A percentile compares a stretch with the other conserved stretches of the same genome.
These are phyloP conservation scores for Pholis gunnellus DNA, from an alignment of 2,113 vertebrate genomes.

Conservation along the genomic window DNA sequence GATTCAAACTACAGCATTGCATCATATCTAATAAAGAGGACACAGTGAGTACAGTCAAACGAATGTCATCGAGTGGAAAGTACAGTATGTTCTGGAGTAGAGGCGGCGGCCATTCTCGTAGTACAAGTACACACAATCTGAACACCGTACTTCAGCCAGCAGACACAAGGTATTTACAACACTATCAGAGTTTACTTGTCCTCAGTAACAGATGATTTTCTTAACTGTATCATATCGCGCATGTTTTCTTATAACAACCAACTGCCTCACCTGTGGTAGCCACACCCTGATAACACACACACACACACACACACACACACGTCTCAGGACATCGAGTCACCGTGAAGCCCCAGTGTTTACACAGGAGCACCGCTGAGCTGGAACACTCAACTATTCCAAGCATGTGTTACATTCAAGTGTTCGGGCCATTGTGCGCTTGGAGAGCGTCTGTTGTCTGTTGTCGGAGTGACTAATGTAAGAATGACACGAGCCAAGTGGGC, in stretches of 20 bases:
- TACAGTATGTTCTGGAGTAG: not conserved
- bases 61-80: not conserved
- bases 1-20: not conserved
- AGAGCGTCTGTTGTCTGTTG: slow-evolving; percentile 66
- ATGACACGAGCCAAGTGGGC: slow-evolving; percentile 69
- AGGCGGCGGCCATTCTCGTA: not conserved
- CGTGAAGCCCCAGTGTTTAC: slow-evolving; percentile 46
- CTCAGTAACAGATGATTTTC: not conserved
- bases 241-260: not conserved
- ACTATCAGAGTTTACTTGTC: not conserved
- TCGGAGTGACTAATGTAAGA: slow-evolving; percentile 61
- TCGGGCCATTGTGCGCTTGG: slow-evolving; percentile 61
- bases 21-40: not conserved
- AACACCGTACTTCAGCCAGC: not conserved
- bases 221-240: not conserved
- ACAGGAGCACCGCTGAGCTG: slow-evolving; percentile 43
- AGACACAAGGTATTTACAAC: too few species aligned
- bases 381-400: slow-evolving; percentile 67
- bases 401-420: slow-evolving; percentile 75
- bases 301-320: not conserved
- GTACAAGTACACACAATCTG: not conserved
- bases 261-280: slow-evolving; percentile 37
- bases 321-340: slow-evolving; percentile 9
- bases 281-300: slow-evolving; percentile 34
- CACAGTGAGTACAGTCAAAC: too few species aligned